phyloP scores from a whole-genome alignment of 2,888 invertebrate genomes.

The Epinotia ramella region DNA sequence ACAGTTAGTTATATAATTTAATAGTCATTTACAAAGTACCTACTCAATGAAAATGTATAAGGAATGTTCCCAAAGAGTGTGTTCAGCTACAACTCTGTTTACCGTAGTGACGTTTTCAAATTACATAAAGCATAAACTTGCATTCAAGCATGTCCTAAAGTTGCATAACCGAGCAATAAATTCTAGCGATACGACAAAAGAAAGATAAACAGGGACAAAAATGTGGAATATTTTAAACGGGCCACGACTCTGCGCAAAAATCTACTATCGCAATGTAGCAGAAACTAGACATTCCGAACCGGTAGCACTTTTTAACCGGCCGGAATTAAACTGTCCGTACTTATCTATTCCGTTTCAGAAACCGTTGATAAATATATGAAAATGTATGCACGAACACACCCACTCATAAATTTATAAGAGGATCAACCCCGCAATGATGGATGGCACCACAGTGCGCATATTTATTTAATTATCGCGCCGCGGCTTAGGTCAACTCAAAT shows the following conservation, averaged over 20 bases:
- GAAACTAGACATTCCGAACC: conserved; percentile 16
- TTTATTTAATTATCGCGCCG: conserved; percentile 38
- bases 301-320: conserved; percentile 3
- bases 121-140: background rate
- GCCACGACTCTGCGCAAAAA: conserved; percentile 26
- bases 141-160: conserved; percentile 30
- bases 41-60: too few relatives aligned
- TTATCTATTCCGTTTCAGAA: conserved; percentile 35
- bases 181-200: conserved; percentile 40
- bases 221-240: conserved; percentile 40
- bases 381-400: conserved; percentile 37
- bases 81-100: too few relatives aligned
- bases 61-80: too few relatives aligned
- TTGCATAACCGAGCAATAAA: conserved; percentile 42
- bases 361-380: conserved; percentile 30
- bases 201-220: conserved; percentile 42
- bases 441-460: conserved; percentile 38
- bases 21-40: too few relatives aligned
- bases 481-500: conserved; percentile 29
- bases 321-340: conserved; percentile 26
- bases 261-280: conserved; percentile 19
- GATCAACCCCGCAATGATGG: conserved; percentile 36
- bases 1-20: too few relatives aligned
- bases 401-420: conserved; percentile 38
- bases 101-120: background rate